Conservation (phyloP, 64 coral and sea anemone species). For the Montipora capricornis region DNA sequence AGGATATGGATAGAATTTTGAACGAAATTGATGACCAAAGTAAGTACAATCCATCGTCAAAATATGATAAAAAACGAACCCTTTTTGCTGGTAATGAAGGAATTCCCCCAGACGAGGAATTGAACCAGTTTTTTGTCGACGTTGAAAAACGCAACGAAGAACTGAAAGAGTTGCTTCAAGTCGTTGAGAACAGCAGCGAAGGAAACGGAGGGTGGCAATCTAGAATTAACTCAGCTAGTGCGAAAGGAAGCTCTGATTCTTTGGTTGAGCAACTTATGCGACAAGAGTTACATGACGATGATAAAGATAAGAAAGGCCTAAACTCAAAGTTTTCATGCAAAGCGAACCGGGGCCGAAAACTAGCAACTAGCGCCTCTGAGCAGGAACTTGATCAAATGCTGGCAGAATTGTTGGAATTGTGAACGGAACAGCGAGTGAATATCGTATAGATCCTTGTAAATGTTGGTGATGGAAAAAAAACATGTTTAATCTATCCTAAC, state of each 20-base stretch:
- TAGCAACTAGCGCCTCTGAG: not conserved
- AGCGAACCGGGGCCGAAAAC: not conserved
- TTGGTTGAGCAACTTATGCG: constrained; percentile 26
- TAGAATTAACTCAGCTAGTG: not conserved
- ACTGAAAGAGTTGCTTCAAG: constrained; percentile 18
- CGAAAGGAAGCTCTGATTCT: constrained; percentile 4
- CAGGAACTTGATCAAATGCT: constrained; percentile 49
- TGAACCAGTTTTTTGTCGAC: constrained; percentile 20
- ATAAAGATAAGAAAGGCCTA: not conserved
- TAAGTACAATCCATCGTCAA: constrained; percentile 1
- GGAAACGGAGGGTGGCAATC: not conserved
- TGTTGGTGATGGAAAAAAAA: too few relatives aligned
- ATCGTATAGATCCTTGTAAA: too few relatives aligned
- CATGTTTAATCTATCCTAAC: too few relatives aligned
- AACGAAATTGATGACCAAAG: not conserved
- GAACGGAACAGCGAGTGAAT: not conserved
- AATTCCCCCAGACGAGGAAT: constrained; percentile 25
- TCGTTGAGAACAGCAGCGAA: not conserved
- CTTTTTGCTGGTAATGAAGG: not conserved
- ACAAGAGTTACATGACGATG: not conserved
- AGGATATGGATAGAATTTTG: constrained; percentile 24
- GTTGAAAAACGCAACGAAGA: constrained; percentile 37
- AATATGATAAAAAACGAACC: not conserved
- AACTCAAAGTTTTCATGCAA: not conserved
- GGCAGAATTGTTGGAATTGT: not conserved